A percentile compares a stretch with the other conserved stretches of the same genome.
These are phyloP conservation scores for Acleris literana DNA, from an alignment of 2,888 invertebrate genomes.

Conservation along the genomic window DNA sequence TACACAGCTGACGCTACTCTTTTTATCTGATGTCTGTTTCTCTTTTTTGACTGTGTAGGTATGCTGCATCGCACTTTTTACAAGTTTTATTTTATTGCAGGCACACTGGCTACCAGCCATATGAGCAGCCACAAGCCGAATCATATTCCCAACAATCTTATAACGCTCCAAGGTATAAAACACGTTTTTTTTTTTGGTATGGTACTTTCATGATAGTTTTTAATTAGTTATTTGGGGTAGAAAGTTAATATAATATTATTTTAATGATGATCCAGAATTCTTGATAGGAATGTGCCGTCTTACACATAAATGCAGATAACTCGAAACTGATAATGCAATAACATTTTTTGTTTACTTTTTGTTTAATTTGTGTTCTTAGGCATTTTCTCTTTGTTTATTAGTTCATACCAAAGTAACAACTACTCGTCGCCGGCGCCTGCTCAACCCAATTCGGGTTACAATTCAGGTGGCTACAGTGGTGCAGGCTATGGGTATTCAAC, in stretches of 20 bases:
- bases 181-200: not conserved
- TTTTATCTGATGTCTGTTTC: conserved; percentile 52
- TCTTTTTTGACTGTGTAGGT: not conserved
- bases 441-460: conserved; percentile 61
- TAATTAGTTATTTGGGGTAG: no score
- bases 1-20: conserved; percentile 74
- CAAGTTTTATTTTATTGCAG: conserved; percentile 46
- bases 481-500: conserved; percentile 72
- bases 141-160: conserved; percentile 70
- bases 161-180: conserved; percentile 60
- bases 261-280: conserved; percentile 72
- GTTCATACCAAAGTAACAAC: conserved; percentile 69
- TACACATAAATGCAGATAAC: conserved; percentile 76
- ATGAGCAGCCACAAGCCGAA: conserved; percentile 67
- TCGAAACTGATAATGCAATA: conserved; percentile 15
- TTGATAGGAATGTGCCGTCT: conserved; percentile 83
- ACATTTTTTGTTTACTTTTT: not conserved
- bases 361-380: not conserved
- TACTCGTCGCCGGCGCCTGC: conserved; percentile 64
- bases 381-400: conserved; percentile 43
- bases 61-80: conserved; percentile 19
- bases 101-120: conserved; percentile 74
- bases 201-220: not conserved
- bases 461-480: conserved; percentile 60
- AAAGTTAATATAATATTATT: not conserved